Evolutionary conservation across 2,113 vertebrate species (phyloP).

Genomic region (Marmota flaviventris): DNA sequence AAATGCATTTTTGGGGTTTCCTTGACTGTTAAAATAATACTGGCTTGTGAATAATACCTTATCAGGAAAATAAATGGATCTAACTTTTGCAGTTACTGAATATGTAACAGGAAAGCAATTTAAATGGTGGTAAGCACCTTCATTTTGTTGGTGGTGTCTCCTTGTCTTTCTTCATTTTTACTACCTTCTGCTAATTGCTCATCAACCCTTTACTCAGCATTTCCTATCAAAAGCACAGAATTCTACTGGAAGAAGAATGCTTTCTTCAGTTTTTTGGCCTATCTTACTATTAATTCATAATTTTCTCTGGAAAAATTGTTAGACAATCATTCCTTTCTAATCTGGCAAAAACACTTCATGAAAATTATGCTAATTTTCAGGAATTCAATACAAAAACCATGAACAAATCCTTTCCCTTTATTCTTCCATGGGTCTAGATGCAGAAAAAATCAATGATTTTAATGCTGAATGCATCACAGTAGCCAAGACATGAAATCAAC

Average conservation of each 20-base stretch:
- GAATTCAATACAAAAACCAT: neutral
- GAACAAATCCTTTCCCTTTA: neutral
- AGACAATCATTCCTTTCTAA: neutral
- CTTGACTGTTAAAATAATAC: neutral
- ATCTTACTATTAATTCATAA: constrained; percentile 23
- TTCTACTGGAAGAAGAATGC: neutral
- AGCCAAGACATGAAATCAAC: neutral
- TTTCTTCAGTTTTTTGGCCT: neutral
- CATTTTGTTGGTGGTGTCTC: neutral
- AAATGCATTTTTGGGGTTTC: neutral
- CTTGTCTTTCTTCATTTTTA: constrained; percentile 21
- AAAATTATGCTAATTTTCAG: neutral
- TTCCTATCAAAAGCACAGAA: constrained; percentile 23
- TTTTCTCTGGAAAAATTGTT: constrained; percentile 14
- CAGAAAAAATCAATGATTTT: neutral
- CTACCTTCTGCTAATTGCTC: constrained; percentile 42
- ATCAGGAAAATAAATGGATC: neutral
- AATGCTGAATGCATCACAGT: neutral
- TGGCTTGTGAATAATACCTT: neutral
- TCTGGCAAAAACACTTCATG: neutral
- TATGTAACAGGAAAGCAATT: neutral
- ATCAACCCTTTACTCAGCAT: constrained; percentile 4
- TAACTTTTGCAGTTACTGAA: neutral
- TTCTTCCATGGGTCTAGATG: neutral
- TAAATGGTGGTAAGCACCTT: neutral